A percentile compares a stretch with the other conserved stretches of the same genome.
These are phyloP conservation scores for Myiagra hebetior DNA, from an alignment of 2,113 vertebrate species.

Conservation along the genomic window DNA sequence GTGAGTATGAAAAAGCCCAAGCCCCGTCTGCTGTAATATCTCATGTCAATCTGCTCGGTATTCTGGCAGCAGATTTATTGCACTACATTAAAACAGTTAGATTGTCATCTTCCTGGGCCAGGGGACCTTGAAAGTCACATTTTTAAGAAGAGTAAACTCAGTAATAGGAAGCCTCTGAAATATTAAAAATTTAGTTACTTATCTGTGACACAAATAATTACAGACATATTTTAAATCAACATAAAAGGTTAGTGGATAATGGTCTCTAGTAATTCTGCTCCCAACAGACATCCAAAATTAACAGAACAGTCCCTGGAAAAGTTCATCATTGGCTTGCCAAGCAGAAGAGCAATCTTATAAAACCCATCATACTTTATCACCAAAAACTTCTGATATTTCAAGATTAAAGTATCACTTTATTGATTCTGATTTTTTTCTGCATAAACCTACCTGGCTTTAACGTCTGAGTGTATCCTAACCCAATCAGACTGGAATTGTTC, in stretches of 20 bases:
- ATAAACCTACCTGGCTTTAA: conserved; percentile 89
- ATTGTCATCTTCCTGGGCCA: background rate
- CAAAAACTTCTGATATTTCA: background rate
- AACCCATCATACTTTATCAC: background rate
- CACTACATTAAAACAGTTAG: background rate
- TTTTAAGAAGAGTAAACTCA: conserved; percentile 16
- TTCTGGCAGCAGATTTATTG: conserved; percentile 24
- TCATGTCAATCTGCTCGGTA: background rate
- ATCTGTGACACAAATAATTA: background rate
- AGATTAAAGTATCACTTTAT: background rate
- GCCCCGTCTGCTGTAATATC: background rate
- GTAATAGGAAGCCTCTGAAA: background rate
- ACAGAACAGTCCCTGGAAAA: background rate
- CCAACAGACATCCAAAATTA: background rate
- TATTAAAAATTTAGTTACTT: background rate
- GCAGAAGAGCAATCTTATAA: background rate
- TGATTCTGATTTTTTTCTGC: background rate
- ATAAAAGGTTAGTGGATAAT: background rate
- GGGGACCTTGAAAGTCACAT: background rate
- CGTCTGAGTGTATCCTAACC: conserved; percentile 95
- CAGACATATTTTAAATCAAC: background rate
- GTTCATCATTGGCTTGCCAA: background rate
- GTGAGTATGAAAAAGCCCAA: background rate
- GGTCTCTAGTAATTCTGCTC: background rate
- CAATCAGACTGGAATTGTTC: conserved; percentile 97